Evolutionary conservation across 1,140 invertebrate species (phyloP).

Genomic region (Temnothorax longispinosus): DNA sequence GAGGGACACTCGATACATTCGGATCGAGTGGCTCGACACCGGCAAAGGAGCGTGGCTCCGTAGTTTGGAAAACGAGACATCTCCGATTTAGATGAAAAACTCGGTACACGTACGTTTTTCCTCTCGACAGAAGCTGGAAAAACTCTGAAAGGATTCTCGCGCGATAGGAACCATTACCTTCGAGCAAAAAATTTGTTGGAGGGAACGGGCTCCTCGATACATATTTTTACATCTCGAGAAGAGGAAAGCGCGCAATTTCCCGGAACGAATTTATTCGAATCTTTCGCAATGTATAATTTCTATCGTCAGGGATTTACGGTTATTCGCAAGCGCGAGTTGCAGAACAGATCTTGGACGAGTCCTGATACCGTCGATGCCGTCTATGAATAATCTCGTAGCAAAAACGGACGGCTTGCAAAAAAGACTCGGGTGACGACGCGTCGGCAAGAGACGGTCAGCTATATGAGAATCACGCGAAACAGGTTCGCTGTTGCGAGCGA

Average conservation of each 20-base stretch:
- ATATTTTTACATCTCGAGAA: background rate
- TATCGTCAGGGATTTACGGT: background rate
- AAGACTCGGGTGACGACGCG: background rate
- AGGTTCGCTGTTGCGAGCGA: slow-evolving; percentile 25
- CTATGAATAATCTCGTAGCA: slow-evolving; percentile 50
- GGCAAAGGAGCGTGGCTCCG: slow-evolving; percentile 1
- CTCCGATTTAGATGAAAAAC: slow-evolving; percentile 28
- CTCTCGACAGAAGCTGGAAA: background rate
- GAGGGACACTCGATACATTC: slow-evolving; percentile 83
- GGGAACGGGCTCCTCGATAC: background rate
- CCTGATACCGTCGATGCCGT: background rate
- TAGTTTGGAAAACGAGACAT: slow-evolving; percentile 44
- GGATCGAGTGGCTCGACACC: slow-evolving; percentile 59
- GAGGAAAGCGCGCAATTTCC: background rate
- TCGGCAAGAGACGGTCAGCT: slow-evolving; percentile 8
- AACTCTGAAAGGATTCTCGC: slow-evolving; percentile 24
- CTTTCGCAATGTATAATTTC: background rate
- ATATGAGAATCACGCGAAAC: slow-evolving; percentile 27
- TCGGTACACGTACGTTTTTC: background rate
- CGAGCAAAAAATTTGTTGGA: background rate
- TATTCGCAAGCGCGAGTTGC: background rate
- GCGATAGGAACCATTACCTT: background rate
- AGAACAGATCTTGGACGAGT: background rate
- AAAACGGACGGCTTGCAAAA: slow-evolving; percentile 25
- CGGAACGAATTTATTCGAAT: background rate